Evolutionary conservation across 2,888 invertebrate species (phyloP).

Genomic region (Eurytoma californica): DNA sequence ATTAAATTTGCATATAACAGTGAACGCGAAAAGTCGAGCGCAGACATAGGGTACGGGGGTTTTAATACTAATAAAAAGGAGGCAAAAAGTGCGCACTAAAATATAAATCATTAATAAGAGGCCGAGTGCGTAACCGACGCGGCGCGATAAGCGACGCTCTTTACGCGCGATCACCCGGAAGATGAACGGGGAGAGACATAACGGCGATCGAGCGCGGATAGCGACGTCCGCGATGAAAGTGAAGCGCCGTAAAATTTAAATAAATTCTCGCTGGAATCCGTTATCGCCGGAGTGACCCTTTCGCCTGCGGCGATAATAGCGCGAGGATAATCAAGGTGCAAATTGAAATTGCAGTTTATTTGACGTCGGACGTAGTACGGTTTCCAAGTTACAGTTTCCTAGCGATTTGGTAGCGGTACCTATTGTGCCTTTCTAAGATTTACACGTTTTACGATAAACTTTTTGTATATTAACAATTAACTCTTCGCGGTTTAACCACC

Average conservation of each 20-base stretch:
- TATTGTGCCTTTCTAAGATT: too few relatives aligned
- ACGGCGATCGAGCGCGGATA: constrained; percentile 36
- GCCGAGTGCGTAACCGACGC: not conserved
- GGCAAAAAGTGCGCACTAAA: not conserved
- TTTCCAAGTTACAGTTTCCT: constrained; percentile 25
- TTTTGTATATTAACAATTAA: too few relatives aligned
- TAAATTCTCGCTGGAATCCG: constrained; percentile 29
- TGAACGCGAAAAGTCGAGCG: too few relatives aligned
- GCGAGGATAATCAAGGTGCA: not conserved
- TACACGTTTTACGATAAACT: too few relatives aligned
- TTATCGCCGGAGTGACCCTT: constrained; percentile 21
- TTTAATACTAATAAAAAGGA: not conserved
- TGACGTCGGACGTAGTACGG: constrained; percentile 14
- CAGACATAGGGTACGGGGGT: too few relatives aligned
- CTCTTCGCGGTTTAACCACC: too few relatives aligned
- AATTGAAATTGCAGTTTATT: constrained; percentile 38
- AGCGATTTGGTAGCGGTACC: too few relatives aligned
- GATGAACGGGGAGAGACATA: constrained; percentile 12
- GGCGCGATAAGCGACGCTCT: constrained; percentile 25
- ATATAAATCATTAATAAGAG: constrained; percentile 20
- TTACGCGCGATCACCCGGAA: constrained; percentile 30
- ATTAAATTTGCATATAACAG: too few relatives aligned
- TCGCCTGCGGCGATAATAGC: not conserved
- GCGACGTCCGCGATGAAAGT: constrained; percentile 48
- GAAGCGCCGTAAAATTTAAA: constrained; percentile 56